Base-by-base conservation (phyloP, 1,140 invertebrate species). In the Alviniconcha marisindica region DNA sequence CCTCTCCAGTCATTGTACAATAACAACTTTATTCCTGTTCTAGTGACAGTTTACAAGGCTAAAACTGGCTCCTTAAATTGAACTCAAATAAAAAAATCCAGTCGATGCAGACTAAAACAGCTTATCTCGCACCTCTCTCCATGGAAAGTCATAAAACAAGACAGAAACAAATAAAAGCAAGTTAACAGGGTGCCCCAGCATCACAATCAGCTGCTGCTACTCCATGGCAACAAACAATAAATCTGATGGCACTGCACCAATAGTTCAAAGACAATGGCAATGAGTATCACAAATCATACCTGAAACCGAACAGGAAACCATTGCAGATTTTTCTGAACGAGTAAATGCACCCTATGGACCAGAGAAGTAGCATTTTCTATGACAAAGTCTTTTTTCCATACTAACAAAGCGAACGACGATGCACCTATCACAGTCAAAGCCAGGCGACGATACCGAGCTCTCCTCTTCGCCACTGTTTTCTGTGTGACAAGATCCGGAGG, bases 401-500 rank as follows among this genome's bases (percentile, higher is more conserved):
- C 69, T 3, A 83, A 48, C 28, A 86, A 18, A 21, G 42, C 81
- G 2, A 86, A 21, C 18, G 81, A 36, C 1, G 77, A 54, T 24
- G 71, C 69, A n/a, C 48, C 28, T 21, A 81, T 21, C 10, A 71
- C 81, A 31, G 66, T n/a, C 4, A 84, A 15, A n/a, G 76, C 51
- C 40, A 86, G 18, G 40, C 77, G 40, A 33, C 44, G 60, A 36
- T 40, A 51, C 48, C 56, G 76, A 79, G 31, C 36, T 66, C 66
- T 40, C 15, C 38, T 51, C 77, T 33, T 42, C 21, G 28, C 60
- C 66, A 18, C 44, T n/a, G 60, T 79, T 31, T 18, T 28, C 21
- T 44, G 36, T 21, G 82, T 51, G 33, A 87, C n/a, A 7, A 82
- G 18, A 63, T 87, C 86, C 60, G 86, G 84, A 44, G 82, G 82